These are phyloP conservation scores for Xylocopa sonorina DNA, from an alignment of 1,140 invertebrate species.

Conservation along the genomic window DNA sequence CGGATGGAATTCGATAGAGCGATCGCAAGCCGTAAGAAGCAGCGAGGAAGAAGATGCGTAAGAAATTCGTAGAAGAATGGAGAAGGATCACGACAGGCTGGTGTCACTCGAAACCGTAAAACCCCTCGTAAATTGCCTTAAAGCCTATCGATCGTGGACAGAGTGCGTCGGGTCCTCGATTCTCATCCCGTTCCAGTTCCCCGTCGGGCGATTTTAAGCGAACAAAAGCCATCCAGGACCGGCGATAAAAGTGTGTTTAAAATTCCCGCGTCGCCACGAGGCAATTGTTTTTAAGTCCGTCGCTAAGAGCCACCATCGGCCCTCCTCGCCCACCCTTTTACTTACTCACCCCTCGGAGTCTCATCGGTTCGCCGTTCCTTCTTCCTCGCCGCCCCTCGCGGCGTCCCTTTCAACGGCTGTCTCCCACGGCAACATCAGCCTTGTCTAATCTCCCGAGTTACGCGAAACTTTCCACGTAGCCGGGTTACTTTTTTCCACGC, in stretches of 20 bases:
- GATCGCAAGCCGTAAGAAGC: not conserved
- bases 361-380: no score
- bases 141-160: conserved; percentile 50
- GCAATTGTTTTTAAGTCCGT: conserved; percentile 75
- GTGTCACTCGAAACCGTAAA: conserved; percentile 52
- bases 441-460: conserved; percentile 71
- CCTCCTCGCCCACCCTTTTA: not conserved
- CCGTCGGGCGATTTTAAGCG: conserved; percentile 53
- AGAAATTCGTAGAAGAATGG: conserved; percentile 1
- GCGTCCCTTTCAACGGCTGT: conserved; percentile 3
- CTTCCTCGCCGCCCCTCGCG: not conserved
- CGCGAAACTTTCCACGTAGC: conserved; percentile 55
- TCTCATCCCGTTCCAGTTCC: conserved; percentile 38
- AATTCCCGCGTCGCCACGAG: conserved; percentile 70
- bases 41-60: not conserved
- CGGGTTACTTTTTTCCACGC: conserved; percentile 51
- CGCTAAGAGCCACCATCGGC: conserved; percentile 58
- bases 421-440: conserved; percentile 10
- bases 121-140: conserved; percentile 51
- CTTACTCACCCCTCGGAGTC: not conserved
- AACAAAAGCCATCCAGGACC: conserved; percentile 63
- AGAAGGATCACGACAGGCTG: conserved; percentile 29
- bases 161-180: conserved; percentile 27
- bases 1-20: no score
- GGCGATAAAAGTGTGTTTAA: conserved; percentile 75